Conservation (phyloP, 2,888 invertebrate genomes). For the Bedellia somnulentella region DNA sequence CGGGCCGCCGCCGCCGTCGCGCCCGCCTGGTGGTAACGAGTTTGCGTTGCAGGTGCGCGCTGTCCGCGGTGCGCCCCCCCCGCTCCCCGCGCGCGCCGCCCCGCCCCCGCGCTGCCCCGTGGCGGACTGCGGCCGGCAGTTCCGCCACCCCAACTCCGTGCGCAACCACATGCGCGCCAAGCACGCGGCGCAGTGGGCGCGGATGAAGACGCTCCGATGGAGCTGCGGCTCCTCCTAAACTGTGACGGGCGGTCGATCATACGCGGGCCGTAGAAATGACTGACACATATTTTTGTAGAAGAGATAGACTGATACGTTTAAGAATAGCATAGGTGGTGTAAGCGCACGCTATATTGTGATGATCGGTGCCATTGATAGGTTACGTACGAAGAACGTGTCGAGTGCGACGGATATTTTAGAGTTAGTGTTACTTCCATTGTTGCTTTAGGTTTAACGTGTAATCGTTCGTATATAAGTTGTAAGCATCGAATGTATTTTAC, state of each 20-base stretch:
- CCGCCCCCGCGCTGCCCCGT: constrained; percentile 83
- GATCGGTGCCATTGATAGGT: constrained; percentile 60
- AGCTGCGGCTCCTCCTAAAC: constrained; percentile 66
- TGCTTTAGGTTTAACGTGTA: constrained; percentile 31
- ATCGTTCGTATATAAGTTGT: too few species aligned
- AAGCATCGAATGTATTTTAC: too few species aligned
- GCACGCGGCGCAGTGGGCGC: constrained; percentile 79
- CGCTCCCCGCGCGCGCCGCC: constrained; percentile 86
- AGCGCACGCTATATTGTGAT: constrained; percentile 48
- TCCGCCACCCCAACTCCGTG: constrained; percentile 84
- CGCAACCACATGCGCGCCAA: constrained; percentile 86
- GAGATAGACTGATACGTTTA: constrained; percentile 55
- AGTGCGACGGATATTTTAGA: constrained; percentile 30
- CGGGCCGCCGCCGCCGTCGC: constrained; percentile 23
- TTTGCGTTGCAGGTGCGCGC: constrained; percentile 65
- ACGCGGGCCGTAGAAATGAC: too few species aligned
- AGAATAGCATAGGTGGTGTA: constrained; percentile 16
- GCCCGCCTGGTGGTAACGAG: constrained; percentile 28
- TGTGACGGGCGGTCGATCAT: too few species aligned
- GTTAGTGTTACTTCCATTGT: constrained; percentile 48
- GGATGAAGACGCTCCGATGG: constrained; percentile 81
- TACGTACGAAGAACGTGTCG: too few species aligned
- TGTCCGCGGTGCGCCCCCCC: constrained; percentile 68
- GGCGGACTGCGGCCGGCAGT: constrained; percentile 70
- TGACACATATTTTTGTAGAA: constrained; percentile 61